Evolutionary conservation across 2,113 vertebrate genomes (phyloP).

Genomic region (Eptesicus fuscus): DNA sequence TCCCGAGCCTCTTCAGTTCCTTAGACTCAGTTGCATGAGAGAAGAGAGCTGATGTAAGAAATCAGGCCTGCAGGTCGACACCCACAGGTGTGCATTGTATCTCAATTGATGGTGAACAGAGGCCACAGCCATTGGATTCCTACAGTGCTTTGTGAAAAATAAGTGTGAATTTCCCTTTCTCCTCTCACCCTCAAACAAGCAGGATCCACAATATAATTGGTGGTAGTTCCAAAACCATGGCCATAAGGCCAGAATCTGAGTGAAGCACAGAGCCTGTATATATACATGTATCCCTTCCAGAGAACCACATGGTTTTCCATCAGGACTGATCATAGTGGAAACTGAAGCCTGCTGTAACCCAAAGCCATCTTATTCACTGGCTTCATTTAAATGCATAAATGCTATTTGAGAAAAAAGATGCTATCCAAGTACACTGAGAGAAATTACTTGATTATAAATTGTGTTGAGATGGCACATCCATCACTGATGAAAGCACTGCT

Average conservation of each 20-base stretch:
- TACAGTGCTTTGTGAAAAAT: constrained; percentile 19
- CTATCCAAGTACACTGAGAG: constrained; percentile 41
- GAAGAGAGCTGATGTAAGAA: neutral
- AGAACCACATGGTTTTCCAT: neutral
- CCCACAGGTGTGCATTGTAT: neutral
- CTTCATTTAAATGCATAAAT: constrained; percentile 33
- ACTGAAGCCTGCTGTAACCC: neutral
- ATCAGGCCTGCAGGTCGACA: neutral
- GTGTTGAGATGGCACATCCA: neutral
- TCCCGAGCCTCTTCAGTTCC: neutral
- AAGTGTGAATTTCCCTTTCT: neutral
- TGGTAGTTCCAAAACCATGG: neutral
- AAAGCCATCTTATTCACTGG: neutral
- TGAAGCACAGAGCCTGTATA: neutral
- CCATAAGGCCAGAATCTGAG: neutral
- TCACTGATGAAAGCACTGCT: constrained; percentile 20
- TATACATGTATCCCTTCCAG: neutral
- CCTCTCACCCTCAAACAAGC: neutral
- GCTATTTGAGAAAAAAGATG: constrained; percentile 14
- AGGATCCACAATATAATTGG: neutral
- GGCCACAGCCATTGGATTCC: neutral
- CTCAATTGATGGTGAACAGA: neutral
- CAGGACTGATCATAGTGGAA: neutral
- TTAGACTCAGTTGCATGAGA: neutral
- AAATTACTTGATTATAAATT: constrained; percentile 55